These are phyloP conservation scores for Megaceryle maxima DNA, from an alignment of 2,113 vertebrate species.

Conservation along the genomic window DNA sequence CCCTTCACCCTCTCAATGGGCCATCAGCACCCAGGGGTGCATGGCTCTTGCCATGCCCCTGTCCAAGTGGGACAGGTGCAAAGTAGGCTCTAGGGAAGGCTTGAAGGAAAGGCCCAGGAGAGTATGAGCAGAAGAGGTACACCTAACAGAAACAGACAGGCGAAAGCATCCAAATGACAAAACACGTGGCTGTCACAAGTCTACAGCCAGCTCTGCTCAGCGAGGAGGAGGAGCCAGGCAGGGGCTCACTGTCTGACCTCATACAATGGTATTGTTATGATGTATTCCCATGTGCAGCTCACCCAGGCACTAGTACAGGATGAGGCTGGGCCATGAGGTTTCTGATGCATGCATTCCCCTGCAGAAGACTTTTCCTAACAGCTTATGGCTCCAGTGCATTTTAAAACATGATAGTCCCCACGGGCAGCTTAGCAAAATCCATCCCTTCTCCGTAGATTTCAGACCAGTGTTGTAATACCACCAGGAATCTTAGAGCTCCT, in stretches of 20 bases:
- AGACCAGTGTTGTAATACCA: neutral
- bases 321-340: neutral
- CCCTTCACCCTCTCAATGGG: neutral
- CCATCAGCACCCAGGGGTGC: accelerated
- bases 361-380: neutral
- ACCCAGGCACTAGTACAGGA: neutral
- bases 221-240: neutral
- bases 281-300: neutral
- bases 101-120: neutral
- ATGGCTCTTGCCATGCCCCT: neutral
- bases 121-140: neutral
- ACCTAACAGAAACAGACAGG: neutral
- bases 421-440: neutral
- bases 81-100: neutral
- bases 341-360: neutral
- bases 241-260: neutral
- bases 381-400: neutral
- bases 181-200: neutral
- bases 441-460: neutral
- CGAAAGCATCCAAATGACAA: neutral
- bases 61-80: neutral
- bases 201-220: neutral
- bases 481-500: neutral
- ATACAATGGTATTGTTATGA: neutral
- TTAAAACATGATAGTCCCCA: neutral